Base-by-base conservation (phyloP, 2,888 invertebrate species). In the Eurois occulta region DNA sequence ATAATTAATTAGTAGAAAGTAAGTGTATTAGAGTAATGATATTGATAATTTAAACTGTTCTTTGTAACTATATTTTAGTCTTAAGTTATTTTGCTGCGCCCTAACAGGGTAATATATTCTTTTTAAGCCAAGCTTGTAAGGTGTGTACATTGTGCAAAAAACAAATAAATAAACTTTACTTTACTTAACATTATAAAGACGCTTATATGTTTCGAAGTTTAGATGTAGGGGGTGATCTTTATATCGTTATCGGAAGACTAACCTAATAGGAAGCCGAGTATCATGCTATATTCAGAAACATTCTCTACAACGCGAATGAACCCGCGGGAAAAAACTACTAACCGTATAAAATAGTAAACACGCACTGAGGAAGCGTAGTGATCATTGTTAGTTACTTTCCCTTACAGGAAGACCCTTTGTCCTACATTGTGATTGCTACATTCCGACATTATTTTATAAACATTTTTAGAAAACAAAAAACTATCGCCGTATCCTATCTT, bases 401-500 rank as follows among this genome's bases (percentile, higher is more conserved):
- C 7, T 7, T 32, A 21, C 5, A 62, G 21, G 32, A 21, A 62
- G 21, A 41, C 38, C 18, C 41, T 41, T 65, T 41, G n/a, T 65
- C n/a, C 65, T n/a, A 16, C 41, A n/a, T 5, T 65, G n/a, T 65
- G n/a, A 41, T 38, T 41, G 38, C 38, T 65, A 41, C n/a, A 41
- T 65, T 65, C 41, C 4, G 16, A n/a, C 41, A 65, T 28, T 65
- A 64, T 64, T 80, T 68, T 28, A 18, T 52, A 67, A 41, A 58
- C 1, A 58, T 18, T 52, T 24, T 18, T 28, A 7, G 52, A 35
- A 55, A 74, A 48, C 21, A 68, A 73, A 72, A 68, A 32, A 46
- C 77, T 87, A 86, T 82, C 90, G 88, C 91, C 62, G 74, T 73
- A 84, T 94, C 94, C 91, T 81, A 81, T 81, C 78, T 88, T 87